phyloP scores from a whole-genome alignment of 1,140 invertebrate genomes.

The Calliphora vicina region DNA sequence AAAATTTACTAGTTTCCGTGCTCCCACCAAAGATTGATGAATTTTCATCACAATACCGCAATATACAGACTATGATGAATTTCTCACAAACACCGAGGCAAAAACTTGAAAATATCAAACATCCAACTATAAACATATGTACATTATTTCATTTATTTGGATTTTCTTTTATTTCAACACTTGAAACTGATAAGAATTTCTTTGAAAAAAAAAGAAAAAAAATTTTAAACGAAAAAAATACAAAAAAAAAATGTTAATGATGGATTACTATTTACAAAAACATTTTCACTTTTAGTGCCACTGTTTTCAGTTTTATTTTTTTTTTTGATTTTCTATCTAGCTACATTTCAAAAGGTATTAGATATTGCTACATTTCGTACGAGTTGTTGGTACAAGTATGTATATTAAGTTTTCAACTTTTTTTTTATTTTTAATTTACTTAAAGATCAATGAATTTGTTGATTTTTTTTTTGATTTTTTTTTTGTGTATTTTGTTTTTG shows the following conservation, averaged over 20 bases:
- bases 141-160: neutral
- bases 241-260: neutral
- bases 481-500: no score
- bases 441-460: neutral
- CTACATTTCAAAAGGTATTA: neutral
- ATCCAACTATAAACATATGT: neutral
- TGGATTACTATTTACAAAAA: neutral
- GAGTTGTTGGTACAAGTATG: neutral
- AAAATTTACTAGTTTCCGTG: no score
- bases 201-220: neutral
- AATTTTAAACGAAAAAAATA: neutral
- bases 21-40: neutral
- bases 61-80: neutral
- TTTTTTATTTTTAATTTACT: neutral
- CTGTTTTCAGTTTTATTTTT: neutral
- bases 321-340: neutral
- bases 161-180: neutral
- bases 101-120: neutral
- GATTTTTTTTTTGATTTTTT: no score
- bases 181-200: neutral
- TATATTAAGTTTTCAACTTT: neutral
- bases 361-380: neutral
- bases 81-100: no score
- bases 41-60: neutral
- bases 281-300: neutral